Evolutionary conservation across 2,888 invertebrate species (phyloP), one percentile per base, ranked within the genome.

Genomic region (Chaetogeoica ovagalla): DNA sequence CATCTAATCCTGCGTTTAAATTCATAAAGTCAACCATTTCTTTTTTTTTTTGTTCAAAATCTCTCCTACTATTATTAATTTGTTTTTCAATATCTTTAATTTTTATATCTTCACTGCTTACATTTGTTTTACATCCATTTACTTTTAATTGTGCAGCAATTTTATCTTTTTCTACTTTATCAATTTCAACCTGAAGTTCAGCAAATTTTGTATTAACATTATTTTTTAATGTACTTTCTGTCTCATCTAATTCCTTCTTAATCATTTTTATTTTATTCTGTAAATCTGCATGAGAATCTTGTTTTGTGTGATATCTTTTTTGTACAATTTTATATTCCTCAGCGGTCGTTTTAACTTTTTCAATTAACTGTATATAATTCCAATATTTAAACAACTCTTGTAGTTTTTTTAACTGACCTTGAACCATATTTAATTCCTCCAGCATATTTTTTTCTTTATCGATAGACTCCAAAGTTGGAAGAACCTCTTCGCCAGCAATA

Each of bases 1-100:
- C 66, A 7, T 69, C 65, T 86, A 93, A 93, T 84, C 89, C 88
- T 85, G 94, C 91, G 82, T 92, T 88, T 84, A 89, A 89, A 13
- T 77, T 63, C 68, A 90, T 90, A 72, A 94, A 87, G 75, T 91
- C 90, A n/a, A 87, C 87, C 0, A 93, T 89, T 81, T 90, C 86
- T 68, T 87, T 86, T 17, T 91, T 91, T 65, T 93, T 87, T 5
- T 87, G 85, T 52, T 87, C 86, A 2, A 89, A 86, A 82, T 91
- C 89, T 23, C 86, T 84, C 72, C 90, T 86, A 65, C 91, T 90
- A 23, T 87, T 86, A 48, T 87, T 87, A 62, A 92, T 91, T 69
- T 86, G 86, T 1, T 89, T 86, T 79, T 89, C 87, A 84, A 89
- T 88, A 13, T 86, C 85, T 23, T 57, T 52, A 7, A 83, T 82